Percentiles rank a stretch among this genome's conserved stretches.
Evolutionary conservation across 64 coral and sea anemone genomes (phyloP).

Genomic region (Pachyseris speciosa): DNA sequence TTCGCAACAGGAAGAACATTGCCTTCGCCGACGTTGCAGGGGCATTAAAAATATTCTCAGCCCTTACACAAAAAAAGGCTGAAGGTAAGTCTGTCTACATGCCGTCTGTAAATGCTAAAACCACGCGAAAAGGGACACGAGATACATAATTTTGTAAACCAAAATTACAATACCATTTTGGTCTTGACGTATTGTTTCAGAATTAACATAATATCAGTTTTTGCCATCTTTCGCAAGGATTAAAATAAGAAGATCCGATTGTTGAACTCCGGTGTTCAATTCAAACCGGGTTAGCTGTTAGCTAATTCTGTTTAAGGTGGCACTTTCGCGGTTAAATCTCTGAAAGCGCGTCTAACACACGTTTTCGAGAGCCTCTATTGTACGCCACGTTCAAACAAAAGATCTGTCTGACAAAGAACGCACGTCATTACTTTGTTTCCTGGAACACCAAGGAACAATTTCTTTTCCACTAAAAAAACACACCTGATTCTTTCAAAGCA

Average conservation of each 20-base stretch:
- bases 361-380: neutral
- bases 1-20: neutral
- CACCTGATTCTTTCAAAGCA: neutral
- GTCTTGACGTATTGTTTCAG: slow-evolving; percentile 4
- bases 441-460: neutral
- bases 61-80: neutral
- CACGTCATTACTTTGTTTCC: neutral
- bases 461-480: too few species aligned
- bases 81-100: neutral
- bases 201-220: neutral
- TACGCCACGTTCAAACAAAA: neutral
- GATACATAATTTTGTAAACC: neutral
- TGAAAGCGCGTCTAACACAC: neutral
- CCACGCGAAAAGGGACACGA: neutral
- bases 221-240: neutral
- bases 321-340: neutral
- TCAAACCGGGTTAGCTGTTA: too few species aligned
- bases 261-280: neutral
- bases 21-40: neutral
- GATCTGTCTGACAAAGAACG: neutral
- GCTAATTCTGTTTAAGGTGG: neutral
- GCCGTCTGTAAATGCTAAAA: neutral
- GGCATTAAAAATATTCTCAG: neutral
- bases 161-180: slow-evolving; percentile 28
- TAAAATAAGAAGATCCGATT: neutral